Base-by-base conservation (phyloP, 23 tunicate species). In the Aplidium turbinatum region DNA sequence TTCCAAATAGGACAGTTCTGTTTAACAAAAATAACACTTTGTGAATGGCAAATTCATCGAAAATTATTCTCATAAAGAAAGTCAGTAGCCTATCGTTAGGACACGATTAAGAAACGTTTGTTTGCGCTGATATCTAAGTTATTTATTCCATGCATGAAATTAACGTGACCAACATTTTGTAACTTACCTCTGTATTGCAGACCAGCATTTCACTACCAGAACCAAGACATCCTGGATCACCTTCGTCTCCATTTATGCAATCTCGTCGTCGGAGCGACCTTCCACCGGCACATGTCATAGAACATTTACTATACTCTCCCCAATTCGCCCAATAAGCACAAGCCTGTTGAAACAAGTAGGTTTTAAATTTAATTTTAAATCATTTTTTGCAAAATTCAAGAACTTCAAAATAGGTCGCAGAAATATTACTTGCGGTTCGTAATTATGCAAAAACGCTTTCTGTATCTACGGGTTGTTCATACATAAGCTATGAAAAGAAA, bases 271-370 rank as follows among this genome's bases (percentile, higher is more conserved):
- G 89, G 21, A 33, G 23, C 39, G 77, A 62, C 5, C 62, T 31
- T n/a, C 97, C 97, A 5, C 52, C 23, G n/a, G 58, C 91, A 38
- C 97, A 91, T 4, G 86, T 58, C 31, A 62, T 78, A 35, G 81
- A 45, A 56, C 93, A 94, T 0, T 35, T 20, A 13, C 70, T 25
- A 84, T 82, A 94, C 18, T 33, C 5, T 6, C 70, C 54, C 99
- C 99, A 94, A 9, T 51, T 70, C 4, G 79, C 50, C 82, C 94
- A 87, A 75, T 45, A 79, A 21, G 90, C 82, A 48, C 97, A 91
- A 7, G 29, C 31, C 91, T 85, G 72, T 4, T 28, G 4, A 32
- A 33, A 26, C 60, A 42, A 9, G 9, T 9, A 42, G 13, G 16
- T 42, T 42, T 42, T 42, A 16, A 42, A 42, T 9, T 42, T 42